Conservation (phyloP, 2,113 vertebrate species). For the Vombatus ursinus region DNA sequence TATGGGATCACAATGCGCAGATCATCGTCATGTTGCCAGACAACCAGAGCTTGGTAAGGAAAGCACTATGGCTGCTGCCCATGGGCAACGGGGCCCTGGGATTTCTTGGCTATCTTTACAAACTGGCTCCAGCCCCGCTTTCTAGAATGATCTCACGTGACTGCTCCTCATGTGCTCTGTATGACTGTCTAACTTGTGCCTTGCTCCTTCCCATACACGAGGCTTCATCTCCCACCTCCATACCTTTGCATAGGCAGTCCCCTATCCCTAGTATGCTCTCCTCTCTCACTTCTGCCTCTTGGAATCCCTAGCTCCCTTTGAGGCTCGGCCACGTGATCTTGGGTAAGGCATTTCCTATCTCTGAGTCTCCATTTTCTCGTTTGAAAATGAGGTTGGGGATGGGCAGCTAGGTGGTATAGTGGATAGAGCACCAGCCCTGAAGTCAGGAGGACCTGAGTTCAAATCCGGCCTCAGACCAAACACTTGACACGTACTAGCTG, state of each 20-base stretch:
- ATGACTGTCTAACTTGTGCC: neutral
- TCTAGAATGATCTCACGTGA: neutral
- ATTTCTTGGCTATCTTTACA: neutral
- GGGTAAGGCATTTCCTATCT: neutral
- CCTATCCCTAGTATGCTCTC: neutral
- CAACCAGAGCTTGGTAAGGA: slow-evolving; percentile 93
- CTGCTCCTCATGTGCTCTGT: neutral
- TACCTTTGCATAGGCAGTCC: neutral
- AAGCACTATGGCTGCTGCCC: neutral
- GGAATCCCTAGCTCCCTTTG: neutral
- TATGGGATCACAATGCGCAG: slow-evolving; percentile 98
- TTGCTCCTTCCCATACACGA: neutral
- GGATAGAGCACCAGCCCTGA: no score
- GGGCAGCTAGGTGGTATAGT: no score
- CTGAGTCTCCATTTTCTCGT: neutral
- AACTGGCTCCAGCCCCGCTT: neutral
- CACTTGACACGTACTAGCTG: no score
- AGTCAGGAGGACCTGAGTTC: no score
- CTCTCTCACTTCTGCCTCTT: neutral
- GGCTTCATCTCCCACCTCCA: neutral
- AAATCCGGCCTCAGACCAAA: no score
- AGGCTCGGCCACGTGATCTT: neutral
- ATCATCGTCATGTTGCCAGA: slow-evolving; percentile 98
- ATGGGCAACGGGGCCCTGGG: neutral
- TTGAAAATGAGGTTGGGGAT: neutral